phyloP scores from a whole-genome alignment of 1,140 invertebrate genomes.

The Atta colombica region DNA sequence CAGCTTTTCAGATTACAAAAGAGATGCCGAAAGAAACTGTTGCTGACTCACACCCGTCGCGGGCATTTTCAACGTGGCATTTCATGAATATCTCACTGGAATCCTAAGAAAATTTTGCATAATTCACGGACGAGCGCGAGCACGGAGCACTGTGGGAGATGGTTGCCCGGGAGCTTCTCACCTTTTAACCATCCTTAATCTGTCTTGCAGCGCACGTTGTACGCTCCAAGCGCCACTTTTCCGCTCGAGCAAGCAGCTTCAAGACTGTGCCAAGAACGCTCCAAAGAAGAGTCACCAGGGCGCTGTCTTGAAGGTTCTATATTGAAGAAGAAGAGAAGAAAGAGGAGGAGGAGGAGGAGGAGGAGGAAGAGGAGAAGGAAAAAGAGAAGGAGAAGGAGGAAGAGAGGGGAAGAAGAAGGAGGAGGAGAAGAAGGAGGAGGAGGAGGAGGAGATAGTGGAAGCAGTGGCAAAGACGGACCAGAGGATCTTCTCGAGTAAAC shows the following conservation, averaged over 20 bases:
- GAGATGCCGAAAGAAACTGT: constrained; percentile 12
- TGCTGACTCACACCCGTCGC: constrained; percentile 12
- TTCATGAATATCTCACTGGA: constrained; percentile 45
- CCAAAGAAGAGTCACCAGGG: constrained; percentile 30
- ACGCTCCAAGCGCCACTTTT: constrained; percentile 73
- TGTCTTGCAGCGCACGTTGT: constrained; percentile 74
- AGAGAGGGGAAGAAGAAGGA: neutral
- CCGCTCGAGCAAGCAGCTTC: constrained; percentile 62
- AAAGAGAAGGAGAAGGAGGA: too few relatives aligned
- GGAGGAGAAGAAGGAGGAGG: too few relatives aligned
- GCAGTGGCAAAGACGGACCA: constrained; percentile 41
- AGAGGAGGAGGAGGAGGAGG: neutral
- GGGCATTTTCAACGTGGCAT: constrained; percentile 15
- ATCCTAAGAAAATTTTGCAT: constrained; percentile 73
- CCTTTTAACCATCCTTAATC: constrained; percentile 69
- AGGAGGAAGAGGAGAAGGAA: neutral
- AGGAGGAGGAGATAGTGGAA: neutral
- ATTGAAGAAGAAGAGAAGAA: neutral
- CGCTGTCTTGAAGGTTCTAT: constrained; percentile 14
- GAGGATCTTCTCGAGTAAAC: constrained; percentile 56
- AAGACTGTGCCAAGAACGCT: constrained; percentile 65
- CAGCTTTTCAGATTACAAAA: constrained; percentile 5
- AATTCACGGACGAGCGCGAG: constrained; percentile 66
- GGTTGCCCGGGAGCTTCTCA: constrained; percentile 56
- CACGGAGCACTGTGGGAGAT: constrained; percentile 56